Percentiles rank a stretch among this genome's conserved stretches.
Conservation (phyloP, 2,113 vertebrate genomes). For the Paradoxurus hermaphroditus region DNA sequence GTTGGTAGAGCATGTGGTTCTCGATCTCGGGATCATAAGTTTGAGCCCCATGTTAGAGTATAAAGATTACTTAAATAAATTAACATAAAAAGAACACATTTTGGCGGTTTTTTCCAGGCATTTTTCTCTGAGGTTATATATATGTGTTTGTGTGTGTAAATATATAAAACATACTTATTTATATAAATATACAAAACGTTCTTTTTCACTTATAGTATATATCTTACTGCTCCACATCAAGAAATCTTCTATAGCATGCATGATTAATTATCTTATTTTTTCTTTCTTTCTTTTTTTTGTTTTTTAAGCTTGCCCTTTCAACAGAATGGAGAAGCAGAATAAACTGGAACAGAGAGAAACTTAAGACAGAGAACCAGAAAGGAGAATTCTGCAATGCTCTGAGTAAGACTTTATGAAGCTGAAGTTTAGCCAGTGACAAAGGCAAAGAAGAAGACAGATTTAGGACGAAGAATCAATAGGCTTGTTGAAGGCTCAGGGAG, state of each 20-base stretch:
- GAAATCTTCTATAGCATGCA: neutral
- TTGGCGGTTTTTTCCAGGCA: neutral
- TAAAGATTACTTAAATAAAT: neutral
- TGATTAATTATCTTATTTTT: neutral
- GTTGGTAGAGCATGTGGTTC: neutral
- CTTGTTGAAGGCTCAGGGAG: neutral
- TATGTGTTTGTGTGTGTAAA: neutral
- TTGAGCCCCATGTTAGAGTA: neutral
- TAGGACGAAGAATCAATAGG: neutral
- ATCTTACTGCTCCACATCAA: neutral
- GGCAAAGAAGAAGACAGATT: neutral
- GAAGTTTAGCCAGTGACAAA: neutral
- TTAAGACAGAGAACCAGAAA: neutral
- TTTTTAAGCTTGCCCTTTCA: neutral
- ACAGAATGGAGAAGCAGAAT: slow-evolving; percentile 26
- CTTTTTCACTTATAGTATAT: neutral
- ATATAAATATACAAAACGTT: neutral
- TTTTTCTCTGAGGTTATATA: neutral
- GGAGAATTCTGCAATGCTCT: neutral
- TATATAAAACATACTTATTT: neutral
- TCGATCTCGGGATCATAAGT: neutral
- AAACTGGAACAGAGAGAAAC: neutral
- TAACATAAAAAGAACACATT: neutral
- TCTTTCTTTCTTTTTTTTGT: neutral
- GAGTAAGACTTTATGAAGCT: neutral